Percentiles rank a stretch among this genome's conserved stretches.
Conservation (phyloP, 2,113 vertebrate genomes). For the Chinchilla lanigera region DNA sequence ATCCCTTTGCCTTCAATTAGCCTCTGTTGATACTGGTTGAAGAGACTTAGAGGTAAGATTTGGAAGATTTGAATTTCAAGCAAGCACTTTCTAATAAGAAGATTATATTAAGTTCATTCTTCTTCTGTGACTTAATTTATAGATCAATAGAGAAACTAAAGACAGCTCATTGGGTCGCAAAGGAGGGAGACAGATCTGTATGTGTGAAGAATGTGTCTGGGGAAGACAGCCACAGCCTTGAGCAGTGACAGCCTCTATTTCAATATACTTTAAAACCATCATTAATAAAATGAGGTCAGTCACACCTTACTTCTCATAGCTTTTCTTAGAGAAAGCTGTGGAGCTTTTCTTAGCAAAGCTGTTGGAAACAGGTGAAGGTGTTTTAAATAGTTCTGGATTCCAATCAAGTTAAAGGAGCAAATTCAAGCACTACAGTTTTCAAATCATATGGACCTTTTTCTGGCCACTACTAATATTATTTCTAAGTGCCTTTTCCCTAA, state of each 20-base stretch:
- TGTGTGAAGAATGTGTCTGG: not conserved
- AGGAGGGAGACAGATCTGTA: not conserved
- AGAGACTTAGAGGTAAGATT: slow-evolving; percentile 30
- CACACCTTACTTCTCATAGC: not conserved
- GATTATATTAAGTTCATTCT: slow-evolving; percentile 49
- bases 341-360: slow-evolving; percentile 41
- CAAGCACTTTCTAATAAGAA: slow-evolving; percentile 63
- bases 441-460: not conserved
- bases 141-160: not conserved
- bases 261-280: slow-evolving; percentile 50
- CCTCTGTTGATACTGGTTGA: not conserved
- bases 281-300: slow-evolving; percentile 64
- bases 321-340: slow-evolving; percentile 53
- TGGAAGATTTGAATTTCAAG: not conserved
- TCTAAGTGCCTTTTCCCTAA: not conserved
- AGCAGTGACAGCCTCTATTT: not conserved
- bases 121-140: not conserved
- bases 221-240: not conserved
- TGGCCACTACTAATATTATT: not conserved
- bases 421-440: not conserved
- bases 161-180: not conserved
- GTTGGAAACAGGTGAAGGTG: not conserved
- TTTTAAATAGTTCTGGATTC: not conserved
- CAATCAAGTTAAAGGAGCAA: not conserved
- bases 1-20: slow-evolving; percentile 23